Base-by-base conservation (phyloP, 2,888 invertebrate genomes). In the Lithophane leautieri region DNA sequence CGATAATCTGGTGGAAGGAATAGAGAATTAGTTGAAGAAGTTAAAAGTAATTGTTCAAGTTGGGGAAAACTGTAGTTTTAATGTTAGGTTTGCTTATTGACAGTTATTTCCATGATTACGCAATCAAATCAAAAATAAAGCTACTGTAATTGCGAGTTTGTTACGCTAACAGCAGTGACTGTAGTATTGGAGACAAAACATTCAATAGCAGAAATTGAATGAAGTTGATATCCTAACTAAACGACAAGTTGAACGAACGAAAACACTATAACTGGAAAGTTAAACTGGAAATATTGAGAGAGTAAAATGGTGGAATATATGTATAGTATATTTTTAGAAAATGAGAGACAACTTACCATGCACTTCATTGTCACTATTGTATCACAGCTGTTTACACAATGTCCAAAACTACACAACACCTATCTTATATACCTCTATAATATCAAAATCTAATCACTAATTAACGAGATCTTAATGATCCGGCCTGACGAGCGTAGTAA, bases 371-470 rank as follows among this genome's bases (percentile, higher is more conserved):
- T 85, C 44, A 66, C 67, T 74, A 25, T 65, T 76, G 65, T 78
- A 72, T 66, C 69, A 42, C 70, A 76, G 72, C 71, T 47, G 56
- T 42, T 63, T 44, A 68, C 72, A 76, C 74, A 85, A 81, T 83
- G 76, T 50, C 54, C 52, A 67, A 47, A 61, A 25, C 47, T 25
- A 42, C 58, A 56, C 50, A 0, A 52, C 40, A 11, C 44, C 69
- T 68, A 70, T 69, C 86, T 86, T 86, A 72, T 86, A 86, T 86
- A 86, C 81, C 71, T 65, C n/a, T 22, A 70, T 40, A 58, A 61
- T 71, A 77, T 73, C 70, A 54, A 61, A 28, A 56, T 25, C 44
- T 74, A 62, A 85, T 86, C 56, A 72, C 11, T 56, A 61, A 80
- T 71, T 78, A 86, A 86, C 73, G 75, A 85, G 12, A 42, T 76